phyloP scores from a whole-genome alignment of 2,113 vertebrate species.

The Phoenicopterus ruber region DNA sequence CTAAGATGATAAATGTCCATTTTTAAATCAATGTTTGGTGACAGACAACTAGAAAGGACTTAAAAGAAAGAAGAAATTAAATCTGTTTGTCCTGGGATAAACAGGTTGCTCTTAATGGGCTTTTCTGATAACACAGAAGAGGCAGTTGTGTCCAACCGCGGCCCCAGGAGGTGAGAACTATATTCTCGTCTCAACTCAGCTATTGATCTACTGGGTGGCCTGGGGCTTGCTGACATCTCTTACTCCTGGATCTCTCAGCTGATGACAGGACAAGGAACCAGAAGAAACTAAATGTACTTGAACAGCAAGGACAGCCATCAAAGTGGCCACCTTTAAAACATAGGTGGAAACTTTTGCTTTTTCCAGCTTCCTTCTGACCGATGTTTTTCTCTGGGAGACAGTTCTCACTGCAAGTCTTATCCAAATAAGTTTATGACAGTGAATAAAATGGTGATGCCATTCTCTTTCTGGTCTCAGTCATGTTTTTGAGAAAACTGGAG shows the following conservation, averaged over 20 bases:
- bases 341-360: background rate
- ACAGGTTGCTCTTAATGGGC: background rate
- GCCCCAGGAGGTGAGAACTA: background rate
- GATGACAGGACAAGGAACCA: background rate
- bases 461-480: background rate
- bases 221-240: background rate
- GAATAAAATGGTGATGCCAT: background rate
- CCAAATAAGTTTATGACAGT: background rate
- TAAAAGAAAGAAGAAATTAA: conserved; percentile 30
- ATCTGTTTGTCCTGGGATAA: background rate
- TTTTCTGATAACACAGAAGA: conserved; percentile 6
- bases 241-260: background rate
- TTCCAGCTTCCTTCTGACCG: background rate
- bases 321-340: background rate
- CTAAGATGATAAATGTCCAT: background rate
- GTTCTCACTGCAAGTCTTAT: background rate
- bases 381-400: background rate
- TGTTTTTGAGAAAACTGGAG: background rate
- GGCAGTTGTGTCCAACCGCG: background rate
- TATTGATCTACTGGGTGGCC: conserved; percentile 5
- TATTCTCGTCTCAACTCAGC: background rate
- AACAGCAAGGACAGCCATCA: background rate
- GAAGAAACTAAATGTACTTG: background rate
- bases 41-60: background rate
- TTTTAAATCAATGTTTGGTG: background rate